Percentiles rank a stretch among this genome's conserved stretches.
These are phyloP conservation scores for Eulithis prunata DNA, from an alignment of 2,888 invertebrate species.

Conservation along the genomic window DNA sequence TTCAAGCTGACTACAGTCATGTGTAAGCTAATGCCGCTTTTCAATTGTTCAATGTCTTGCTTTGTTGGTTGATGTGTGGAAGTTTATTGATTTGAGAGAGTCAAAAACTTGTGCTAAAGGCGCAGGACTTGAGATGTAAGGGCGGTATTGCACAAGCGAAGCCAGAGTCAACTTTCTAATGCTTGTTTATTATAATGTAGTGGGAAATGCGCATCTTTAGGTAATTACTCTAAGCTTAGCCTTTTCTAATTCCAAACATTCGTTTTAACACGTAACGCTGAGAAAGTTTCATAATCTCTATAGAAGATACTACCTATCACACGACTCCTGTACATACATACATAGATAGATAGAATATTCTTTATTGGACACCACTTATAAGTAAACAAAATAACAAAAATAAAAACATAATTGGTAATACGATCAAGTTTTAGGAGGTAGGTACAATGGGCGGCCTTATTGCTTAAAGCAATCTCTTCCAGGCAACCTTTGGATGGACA, in stretches of 20 bases:
- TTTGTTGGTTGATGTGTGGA: background rate
- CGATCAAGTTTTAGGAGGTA: too few species aligned
- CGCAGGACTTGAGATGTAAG: slow-evolving; percentile 44
- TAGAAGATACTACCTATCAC: too few species aligned
- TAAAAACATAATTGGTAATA: too few species aligned
- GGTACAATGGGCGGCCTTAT: too few species aligned
- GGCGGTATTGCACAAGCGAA: slow-evolving; percentile 68
- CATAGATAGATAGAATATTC: too few species aligned
- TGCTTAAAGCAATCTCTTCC: too few species aligned
- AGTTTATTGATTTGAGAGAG: background rate
- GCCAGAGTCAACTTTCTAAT: slow-evolving; percentile 56
- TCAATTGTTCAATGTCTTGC: background rate
- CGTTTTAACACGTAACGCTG: slow-evolving; percentile 17
- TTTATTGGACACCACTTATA: too few species aligned
- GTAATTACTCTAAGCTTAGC: slow-evolving; percentile 48
- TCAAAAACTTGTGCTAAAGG: slow-evolving; percentile 11
- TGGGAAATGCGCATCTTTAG: slow-evolving; percentile 55
- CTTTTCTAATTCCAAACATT: slow-evolving; percentile 51
- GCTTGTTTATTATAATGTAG: slow-evolving; percentile 51
- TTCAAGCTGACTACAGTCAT: background rate
- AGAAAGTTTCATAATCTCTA: slow-evolving; percentile 3
- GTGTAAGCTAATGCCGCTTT: background rate
- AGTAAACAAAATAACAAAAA: too few species aligned
- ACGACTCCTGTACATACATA: too few species aligned
- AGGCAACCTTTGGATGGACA: too few species aligned